phyloP scores from a whole-genome alignment of 2,888 invertebrate species.

The Drosophila austrosaltans region DNA sequence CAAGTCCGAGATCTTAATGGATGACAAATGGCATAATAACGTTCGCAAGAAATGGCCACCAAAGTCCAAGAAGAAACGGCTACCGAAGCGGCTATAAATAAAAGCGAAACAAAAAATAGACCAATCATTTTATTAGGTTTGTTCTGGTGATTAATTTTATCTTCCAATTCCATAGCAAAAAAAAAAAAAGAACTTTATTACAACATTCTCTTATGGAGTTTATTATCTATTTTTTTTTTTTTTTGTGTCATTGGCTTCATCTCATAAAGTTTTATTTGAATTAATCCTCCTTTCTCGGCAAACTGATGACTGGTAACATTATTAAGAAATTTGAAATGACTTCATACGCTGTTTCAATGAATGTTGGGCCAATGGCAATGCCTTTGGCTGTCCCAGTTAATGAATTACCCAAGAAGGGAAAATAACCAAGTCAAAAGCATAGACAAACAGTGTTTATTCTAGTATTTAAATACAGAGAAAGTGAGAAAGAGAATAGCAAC shows the following conservation, averaged over 20 bases:
- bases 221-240: too few relatives aligned
- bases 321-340: not conserved
- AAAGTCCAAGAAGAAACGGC: slow-evolving; percentile 91
- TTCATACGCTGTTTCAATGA: not conserved
- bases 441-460: not conserved
- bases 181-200: too few relatives aligned
- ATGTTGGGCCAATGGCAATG: too few relatives aligned
- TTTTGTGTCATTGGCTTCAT: too few relatives aligned
- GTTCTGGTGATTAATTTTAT: not conserved
- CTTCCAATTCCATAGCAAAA: not conserved
- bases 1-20: slow-evolving; percentile 89
- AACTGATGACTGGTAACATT: too few relatives aligned
- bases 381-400: not conserved
- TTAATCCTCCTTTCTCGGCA: too few relatives aligned
- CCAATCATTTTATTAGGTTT: too few relatives aligned
- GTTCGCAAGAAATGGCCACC: slow-evolving; percentile 90
- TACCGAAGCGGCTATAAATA: slow-evolving; percentile 87
- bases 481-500: not conserved
- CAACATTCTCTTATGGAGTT: too few relatives aligned
- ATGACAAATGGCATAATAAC: slow-evolving; percentile 91
- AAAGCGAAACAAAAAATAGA: not conserved
- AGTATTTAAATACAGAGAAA: not conserved
- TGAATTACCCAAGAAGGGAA: not conserved
- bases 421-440: not conserved
- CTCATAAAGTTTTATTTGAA: too few relatives aligned